Base-by-base conservation (phyloP, 2,113 vertebrate species). In the Crotalus horridus region DNA sequence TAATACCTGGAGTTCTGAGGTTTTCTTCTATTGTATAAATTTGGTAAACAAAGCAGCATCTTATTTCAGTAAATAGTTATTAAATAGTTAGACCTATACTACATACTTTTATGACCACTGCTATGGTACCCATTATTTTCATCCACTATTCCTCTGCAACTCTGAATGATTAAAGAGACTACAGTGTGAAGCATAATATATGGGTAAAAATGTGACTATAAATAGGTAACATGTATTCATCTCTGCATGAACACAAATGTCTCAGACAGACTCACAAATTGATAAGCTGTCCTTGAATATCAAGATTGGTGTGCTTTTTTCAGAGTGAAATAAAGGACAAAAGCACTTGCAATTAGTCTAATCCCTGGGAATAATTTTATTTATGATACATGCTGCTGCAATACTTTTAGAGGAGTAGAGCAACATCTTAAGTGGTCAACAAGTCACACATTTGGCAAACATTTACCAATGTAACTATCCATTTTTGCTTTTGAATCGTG, bases 301-400 rank as follows among this genome's bases (percentile, higher is more conserved):
- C 64, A 90, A 94, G 69, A 96, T 95, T 93, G 96, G 94, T 92
- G 94, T 96, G 97, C 95, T 91, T 91, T 93, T 93, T 91, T 92
- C 90, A 81, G 58, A 96, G 61, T 92, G 94, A 95, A 95, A 94
- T 94, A 85, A 97, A 96, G 93, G 87, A 93, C 92, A 95, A 94
- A 95, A 96, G 69, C 92, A 4, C 85, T 43, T 88, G 56, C 94
- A 93, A 95, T 94, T 94, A 96, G 61, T 94, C 86, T 92, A 93
- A 11, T 94, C 91, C 97, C 96, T 96, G 95, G 26, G 46, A 20
- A 64, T 51, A 9, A 51, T 61, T 87, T 64, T 46, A 33, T n/a
- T 87, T 87, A 54, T 33, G 39, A 51, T 51, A 33, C 54, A 90
- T 11, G 74, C 51, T 90, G 29, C n/a, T 81, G 5, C 54, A 54